Base-by-base conservation (phyloP, 2,797 vertebrate species). In the Alectoris magna region DNA sequence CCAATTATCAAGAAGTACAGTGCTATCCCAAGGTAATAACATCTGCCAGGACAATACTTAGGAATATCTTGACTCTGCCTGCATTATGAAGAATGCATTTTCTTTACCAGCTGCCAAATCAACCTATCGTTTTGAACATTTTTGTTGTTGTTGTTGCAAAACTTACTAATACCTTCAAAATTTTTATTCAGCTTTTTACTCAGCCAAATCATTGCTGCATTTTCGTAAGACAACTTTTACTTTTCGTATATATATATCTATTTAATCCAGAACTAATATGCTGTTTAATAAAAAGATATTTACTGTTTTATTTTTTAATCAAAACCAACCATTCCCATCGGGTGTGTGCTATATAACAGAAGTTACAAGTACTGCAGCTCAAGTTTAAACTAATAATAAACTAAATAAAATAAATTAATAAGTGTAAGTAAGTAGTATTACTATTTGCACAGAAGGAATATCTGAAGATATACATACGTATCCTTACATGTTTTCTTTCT, bases 61-160 rank as follows among this genome's bases (percentile, higher is more conserved):
- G 16, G 23, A 71, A 68, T 62, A 10, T 27, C 36, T 82, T 82
- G 23, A 24, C 10, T 89, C 4, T 91, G 21, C 49, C 64, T 84
- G 46, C 71, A 75, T 9, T 72, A 39, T 60, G 34, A 66, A 92
- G 21, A 75, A 44, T 41, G 5, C 2, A 15, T 59, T 88, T 69
- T 74, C 68, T 84, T 84, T 46, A 75, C 11, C 43, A 74, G 16
- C 48, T 88, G 39, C 43, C 64, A 79, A 81, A 36, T 56, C n/a
- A 82, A 21, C 14, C 41, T 49, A 48, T 31, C 2, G 72, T 46
- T 56, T 84, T 75, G 2, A 71, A 34, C n/a, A 24, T 39, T 18
- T 39, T 62, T 60, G 10, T 38, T 62, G 18, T n/a, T 31, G 16
- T 60, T 56, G 71, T 41, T 72, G 13, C 8, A 60, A 64, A 76